Base-by-base conservation (phyloP, 2,797 vertebrate genomes). In the Esox masquinongy region DNA sequence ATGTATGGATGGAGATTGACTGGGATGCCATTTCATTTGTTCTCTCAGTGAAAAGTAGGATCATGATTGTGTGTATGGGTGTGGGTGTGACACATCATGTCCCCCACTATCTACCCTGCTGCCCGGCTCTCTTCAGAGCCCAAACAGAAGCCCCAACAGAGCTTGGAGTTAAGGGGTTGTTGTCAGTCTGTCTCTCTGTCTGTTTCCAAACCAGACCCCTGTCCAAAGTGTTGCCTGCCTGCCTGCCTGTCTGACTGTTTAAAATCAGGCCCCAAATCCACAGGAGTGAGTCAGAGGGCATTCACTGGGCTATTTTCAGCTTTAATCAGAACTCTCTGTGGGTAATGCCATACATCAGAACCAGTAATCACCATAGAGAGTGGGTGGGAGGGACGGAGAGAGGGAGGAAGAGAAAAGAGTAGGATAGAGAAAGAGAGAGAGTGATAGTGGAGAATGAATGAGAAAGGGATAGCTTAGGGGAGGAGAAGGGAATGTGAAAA, bases 331-430 rank as follows among this genome's bases (percentile, higher is more conserved):
- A 56, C 70, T 26, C 49, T 53, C 26, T 31, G 5, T 56, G 70
- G 24, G 24, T 53, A 34, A 72, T 72, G 70, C 50, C 70, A 72
- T 72, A 72, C 70, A 72, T 72, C 70, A 53, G 49, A 56, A 26
- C 31, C 50, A 12, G 50, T 72, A 72, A 72, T 72, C 70, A 72
- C 70, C 70, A 53, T 9, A 19, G 26, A 53, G 70, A 31, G 70
- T 34, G 22, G 24, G 36, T 12, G 39, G 39, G 68, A 70, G 39
- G 19, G 69, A 51, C 16, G 11, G 36, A 22, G 68, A 24, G 68
- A 29, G 22, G 6, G 43, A 29, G 14, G 14, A 34, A n/a, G 19
- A 69, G 69, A 9, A 22, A n/a, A 47, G 24, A 15, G 47, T 5
- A 1, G 11, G 39, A 2, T 6, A 47, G 47, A 14, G 22, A 49